Conservation (phyloP, 1,140 invertebrate species). For the Prorops nasuta region DNA sequence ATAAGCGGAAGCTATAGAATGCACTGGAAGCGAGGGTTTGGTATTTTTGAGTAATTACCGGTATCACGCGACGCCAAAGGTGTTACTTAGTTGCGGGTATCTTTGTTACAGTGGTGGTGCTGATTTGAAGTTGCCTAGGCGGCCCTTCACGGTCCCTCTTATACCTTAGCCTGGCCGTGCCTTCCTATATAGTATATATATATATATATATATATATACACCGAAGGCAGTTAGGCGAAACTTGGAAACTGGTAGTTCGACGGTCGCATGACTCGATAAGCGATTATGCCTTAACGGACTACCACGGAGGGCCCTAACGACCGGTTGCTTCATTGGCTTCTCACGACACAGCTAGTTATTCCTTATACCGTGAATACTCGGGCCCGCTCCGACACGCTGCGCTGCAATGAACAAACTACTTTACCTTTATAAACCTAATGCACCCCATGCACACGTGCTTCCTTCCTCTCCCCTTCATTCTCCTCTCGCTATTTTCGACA, state of each 20-base stretch:
- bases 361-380: too few relatives aligned
- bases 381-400: too few relatives aligned
- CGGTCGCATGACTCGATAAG: conserved; percentile 48
- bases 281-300: conserved; percentile 45
- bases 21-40: conserved; percentile 25
- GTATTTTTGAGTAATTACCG: conserved; percentile 54
- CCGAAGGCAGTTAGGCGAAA: conserved; percentile 41
- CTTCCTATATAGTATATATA: too few relatives aligned
- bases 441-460: too few relatives aligned
- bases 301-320: conserved; percentile 35
- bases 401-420: too few relatives aligned
- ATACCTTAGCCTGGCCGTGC: conserved; percentile 10
- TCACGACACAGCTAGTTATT: conserved; percentile 41
- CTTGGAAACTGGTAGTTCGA: conserved; percentile 46
- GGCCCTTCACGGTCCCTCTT: conserved; percentile 14
- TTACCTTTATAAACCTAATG: too few relatives aligned
- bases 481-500: too few relatives aligned
- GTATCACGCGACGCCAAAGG: conserved; percentile 52
- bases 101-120: not conserved
- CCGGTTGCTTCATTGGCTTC: conserved; percentile 44
- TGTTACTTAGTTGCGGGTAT: conserved; percentile 34
- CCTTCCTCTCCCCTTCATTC: too few relatives aligned
- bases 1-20: conserved; percentile 42
- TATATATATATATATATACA: too few relatives aligned
- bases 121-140: not conserved